These are phyloP conservation scores for Smittia aterrima DNA, from an alignment of 2,888 invertebrate species.

Conservation along the genomic window DNA sequence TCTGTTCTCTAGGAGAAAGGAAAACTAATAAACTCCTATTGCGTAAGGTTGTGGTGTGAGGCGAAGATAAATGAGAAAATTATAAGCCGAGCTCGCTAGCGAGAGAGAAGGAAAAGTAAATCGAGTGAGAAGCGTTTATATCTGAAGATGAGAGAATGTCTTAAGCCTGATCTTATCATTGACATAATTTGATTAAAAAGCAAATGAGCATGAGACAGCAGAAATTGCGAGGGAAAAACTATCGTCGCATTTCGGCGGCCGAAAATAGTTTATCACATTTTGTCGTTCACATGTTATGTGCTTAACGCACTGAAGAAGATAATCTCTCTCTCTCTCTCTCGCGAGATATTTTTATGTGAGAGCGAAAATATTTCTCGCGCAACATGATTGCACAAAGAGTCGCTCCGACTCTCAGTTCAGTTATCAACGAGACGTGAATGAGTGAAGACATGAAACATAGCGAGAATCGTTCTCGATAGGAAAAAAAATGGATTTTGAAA, in stretches of 20 bases:
- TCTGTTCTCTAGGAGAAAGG: background rate
- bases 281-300: background rate
- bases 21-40: slow-evolving; percentile 33
- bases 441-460: slow-evolving; percentile 20
- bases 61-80: slow-evolving; percentile 27
- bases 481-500: slow-evolving; percentile 8
- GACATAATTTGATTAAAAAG: background rate
- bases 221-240: background rate
- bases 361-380: background rate
- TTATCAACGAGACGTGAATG: slow-evolving; percentile 4
- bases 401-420: slow-evolving; percentile 13
- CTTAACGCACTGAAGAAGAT: background rate
- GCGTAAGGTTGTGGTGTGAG: background rate
- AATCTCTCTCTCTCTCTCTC: background rate
- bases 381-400: background rate
- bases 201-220: background rate
- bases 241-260: no score
- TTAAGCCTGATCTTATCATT: background rate
- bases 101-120: background rate
- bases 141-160: background rate
- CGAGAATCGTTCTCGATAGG: background rate
- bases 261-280: background rate
- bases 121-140: slow-evolving; percentile 1
- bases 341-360: background rate
- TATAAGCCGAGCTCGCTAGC: background rate